Conservation (phyloP, 2,888 invertebrate species). For the Nezara viridula region DNA sequence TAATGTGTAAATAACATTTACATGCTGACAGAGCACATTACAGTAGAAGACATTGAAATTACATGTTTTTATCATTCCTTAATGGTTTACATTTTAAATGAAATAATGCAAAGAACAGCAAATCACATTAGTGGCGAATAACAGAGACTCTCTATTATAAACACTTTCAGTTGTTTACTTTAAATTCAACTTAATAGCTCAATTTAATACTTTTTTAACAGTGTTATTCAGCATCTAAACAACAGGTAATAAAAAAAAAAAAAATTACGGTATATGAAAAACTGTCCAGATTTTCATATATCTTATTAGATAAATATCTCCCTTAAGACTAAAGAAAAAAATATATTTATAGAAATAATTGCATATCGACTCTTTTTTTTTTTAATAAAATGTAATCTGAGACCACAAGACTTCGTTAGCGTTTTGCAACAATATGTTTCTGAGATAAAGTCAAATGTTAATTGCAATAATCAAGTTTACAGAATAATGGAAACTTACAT, state of each 20-base stretch:
- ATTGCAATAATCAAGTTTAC: background rate
- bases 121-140: background rate
- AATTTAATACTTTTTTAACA: background rate
- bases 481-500: constrained; percentile 61
- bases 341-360: no score
- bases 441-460: background rate
- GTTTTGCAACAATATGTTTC: background rate
- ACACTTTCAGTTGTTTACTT: no score
- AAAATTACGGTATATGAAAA: no score
- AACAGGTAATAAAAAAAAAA: background rate
- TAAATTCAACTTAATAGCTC: no score
- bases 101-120: background rate
- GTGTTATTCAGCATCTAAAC: background rate
- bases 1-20: background rate
- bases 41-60: background rate
- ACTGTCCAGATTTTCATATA: no score
- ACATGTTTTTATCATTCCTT: background rate
- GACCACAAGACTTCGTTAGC: background rate
- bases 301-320: no score
- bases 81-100: background rate
- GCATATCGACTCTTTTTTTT: no score
- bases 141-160: background rate
- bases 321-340: no score
- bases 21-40: background rate
- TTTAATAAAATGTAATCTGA: no score